Percentiles rank a stretch among this genome's conserved stretches.
phyloP scores from a whole-genome alignment of 2,888 invertebrate species.

The Mycalesis mineus region DNA sequence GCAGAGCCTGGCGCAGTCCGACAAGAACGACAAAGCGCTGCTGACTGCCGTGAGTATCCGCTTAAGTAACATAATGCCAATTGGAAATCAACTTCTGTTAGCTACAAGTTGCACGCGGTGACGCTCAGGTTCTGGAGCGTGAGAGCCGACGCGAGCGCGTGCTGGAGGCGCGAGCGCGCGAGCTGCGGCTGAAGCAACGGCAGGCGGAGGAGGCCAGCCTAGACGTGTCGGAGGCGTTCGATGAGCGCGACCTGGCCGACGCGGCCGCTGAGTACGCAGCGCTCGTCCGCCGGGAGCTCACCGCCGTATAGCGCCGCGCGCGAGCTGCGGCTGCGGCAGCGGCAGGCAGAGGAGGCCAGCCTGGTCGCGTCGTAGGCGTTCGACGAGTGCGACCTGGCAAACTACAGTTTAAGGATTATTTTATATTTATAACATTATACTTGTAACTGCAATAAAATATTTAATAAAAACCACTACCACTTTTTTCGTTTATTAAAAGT shows the following conservation, averaged over 20 bases:
- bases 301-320: slow-evolving; percentile 27
- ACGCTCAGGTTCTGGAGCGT: slow-evolving; percentile 86
- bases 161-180: slow-evolving; percentile 90
- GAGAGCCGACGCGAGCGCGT: slow-evolving; percentile 93
- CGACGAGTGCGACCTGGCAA: slow-evolving; percentile 53
- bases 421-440: too few relatives aligned
- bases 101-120: too few relatives aligned
- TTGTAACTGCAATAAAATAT: too few relatives aligned
- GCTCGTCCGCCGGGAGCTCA: slow-evolving; percentile 44
- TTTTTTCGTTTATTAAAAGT: too few relatives aligned
- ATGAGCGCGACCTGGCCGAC: slow-evolving; percentile 53
- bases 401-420: too few relatives aligned
- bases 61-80: too few relatives aligned
- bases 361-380: slow-evolving; percentile 35
- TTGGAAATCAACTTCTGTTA: too few relatives aligned
- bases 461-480: too few relatives aligned
- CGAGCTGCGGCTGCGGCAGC: not conserved
- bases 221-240: slow-evolving; percentile 35
- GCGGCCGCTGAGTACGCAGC: slow-evolving; percentile 46
- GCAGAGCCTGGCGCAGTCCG: slow-evolving; percentile 80
- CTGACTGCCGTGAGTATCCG: slow-evolving; percentile 78
- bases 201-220: slow-evolving; percentile 53
- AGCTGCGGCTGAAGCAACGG: slow-evolving; percentile 81
- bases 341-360: slow-evolving; percentile 37
- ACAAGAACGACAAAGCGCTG: slow-evolving; percentile 84